Base-by-base conservation (phyloP, 2,888 invertebrate species). In the Metallyticus violacea region DNA sequence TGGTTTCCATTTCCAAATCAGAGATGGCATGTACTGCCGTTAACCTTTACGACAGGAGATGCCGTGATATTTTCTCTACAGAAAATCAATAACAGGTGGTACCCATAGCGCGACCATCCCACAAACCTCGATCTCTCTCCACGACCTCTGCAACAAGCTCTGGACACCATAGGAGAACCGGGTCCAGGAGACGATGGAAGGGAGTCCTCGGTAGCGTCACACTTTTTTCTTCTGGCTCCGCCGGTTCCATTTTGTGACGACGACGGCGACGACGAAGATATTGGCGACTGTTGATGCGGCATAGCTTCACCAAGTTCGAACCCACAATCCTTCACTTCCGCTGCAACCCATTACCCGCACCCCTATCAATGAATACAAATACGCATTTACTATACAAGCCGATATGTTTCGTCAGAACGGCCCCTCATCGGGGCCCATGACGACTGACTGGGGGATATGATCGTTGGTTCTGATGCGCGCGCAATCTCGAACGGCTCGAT, bases 51-150 rank as follows among this genome's bases (percentile, higher is more conserved):
- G 40, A 62, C 15, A 6, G 40, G 40, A n/a, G n/a, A n/a, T 3
- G 40, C 40, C 40, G 40, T 62, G 40, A 62, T 62, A 62, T 62
- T 62, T 62, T 62, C 40, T 62, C 40, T 9, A 9, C 40, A 62
- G 15, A 62, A 62, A 62, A 62, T 62, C 40, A 62, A 62, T 62
- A 62, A 62, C 40, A 62, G 40, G 40, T 62, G 40, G n/a, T 62
- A 62, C 40, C 9, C 9, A 3, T 30, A 25, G 79, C 15, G 26
- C 27, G 76, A 83, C 22, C n/a, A n/a, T n/a, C n/a, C n/a, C n/a
- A 25, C 83, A 77, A 83, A 83, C 83, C 83, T 83, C 28, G 83
- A 83, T 77, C 83, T 77, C 6, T 83, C 83, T 2, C 83, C 28
- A 6, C 83, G 83, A 22, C 83, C 83, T 2, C 83, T 76, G 28